Percentiles rank a stretch among this genome's conserved stretches.
phyloP scores from a whole-genome alignment of 1,140 invertebrate genomes.

The Bilobella aurantiaca region DNA sequence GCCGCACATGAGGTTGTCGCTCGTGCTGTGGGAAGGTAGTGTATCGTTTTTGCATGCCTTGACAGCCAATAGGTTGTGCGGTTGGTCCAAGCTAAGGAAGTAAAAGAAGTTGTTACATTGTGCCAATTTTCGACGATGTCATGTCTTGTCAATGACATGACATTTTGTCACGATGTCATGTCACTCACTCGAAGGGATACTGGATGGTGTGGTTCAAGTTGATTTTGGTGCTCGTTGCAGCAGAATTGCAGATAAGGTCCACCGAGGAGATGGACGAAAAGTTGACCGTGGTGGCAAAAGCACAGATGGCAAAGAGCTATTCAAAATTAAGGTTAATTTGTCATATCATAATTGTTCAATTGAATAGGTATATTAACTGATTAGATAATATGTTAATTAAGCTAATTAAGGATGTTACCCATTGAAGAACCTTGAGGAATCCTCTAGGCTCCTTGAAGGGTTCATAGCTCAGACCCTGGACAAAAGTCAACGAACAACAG shows the following conservation, averaged over 20 bases:
- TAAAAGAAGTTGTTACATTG: too few relatives aligned
- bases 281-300: conserved; percentile 48
- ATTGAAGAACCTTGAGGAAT: conserved; percentile 50
- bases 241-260: conserved; percentile 35
- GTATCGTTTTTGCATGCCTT: neutral
- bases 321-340: neutral
- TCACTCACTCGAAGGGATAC: conserved; percentile 42
- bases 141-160: too few relatives aligned
- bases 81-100: conserved; percentile 35
- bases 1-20: conserved; percentile 6
- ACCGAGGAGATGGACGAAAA: conserved; percentile 40
- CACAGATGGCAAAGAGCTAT: conserved; percentile 49
- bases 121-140: too few relatives aligned
- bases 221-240: conserved; percentile 5
- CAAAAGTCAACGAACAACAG: neutral
- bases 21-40: neutral
- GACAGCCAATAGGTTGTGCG: conserved; percentile 34
- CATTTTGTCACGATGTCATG: neutral
- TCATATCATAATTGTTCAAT: neutral
- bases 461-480: conserved; percentile 43
- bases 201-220: conserved; percentile 27
- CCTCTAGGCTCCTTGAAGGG: conserved; percentile 50
- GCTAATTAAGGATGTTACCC: too few relatives aligned
- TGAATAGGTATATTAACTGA: too few relatives aligned
- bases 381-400: too few relatives aligned